Evolutionary conservation across 1,140 invertebrate species (phyloP).

Genomic region (Apolygus lucorum): DNA sequence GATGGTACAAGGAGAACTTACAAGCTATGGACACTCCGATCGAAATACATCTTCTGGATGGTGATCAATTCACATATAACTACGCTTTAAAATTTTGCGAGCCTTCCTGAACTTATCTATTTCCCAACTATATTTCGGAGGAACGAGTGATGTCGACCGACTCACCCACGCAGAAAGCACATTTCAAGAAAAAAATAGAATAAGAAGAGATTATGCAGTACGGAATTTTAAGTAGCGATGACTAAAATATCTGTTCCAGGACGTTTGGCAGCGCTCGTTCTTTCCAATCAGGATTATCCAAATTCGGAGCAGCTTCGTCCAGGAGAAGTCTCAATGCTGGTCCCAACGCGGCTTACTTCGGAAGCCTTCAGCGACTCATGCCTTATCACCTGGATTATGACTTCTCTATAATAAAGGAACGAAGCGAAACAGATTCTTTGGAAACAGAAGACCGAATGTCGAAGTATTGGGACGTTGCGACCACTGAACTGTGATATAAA

Average conservation of each 20-base stretch:
- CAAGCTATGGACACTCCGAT: no score
- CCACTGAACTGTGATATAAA: constrained; percentile 66
- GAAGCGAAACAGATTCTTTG: constrained; percentile 52
- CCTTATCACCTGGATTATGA: constrained; percentile 77
- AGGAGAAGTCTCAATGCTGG: constrained; percentile 54
- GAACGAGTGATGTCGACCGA: no score
- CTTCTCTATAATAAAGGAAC: constrained; percentile 69
- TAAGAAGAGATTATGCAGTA: no score
- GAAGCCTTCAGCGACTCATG: constrained; percentile 70
- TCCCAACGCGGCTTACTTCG: constrained; percentile 75
- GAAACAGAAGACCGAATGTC: constrained; percentile 67
- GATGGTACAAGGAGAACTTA: no score
- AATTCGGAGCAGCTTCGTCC: constrained; percentile 36
- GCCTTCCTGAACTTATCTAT: no score
- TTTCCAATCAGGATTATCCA: constrained; percentile 48
- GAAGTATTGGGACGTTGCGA: constrained; percentile 78
- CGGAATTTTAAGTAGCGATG: no score
- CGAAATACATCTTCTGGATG: no score
- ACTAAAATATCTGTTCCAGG: constrained; percentile 40
- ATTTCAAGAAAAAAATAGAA: no score
- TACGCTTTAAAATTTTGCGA: no score
- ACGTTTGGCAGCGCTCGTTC: constrained; percentile 70
- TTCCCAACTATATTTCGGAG: no score
- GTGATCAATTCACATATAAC: no score
- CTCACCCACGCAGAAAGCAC: no score